phyloP scores from a whole-genome alignment of 2,113 vertebrate species.

The Suricata suricatta region DNA sequence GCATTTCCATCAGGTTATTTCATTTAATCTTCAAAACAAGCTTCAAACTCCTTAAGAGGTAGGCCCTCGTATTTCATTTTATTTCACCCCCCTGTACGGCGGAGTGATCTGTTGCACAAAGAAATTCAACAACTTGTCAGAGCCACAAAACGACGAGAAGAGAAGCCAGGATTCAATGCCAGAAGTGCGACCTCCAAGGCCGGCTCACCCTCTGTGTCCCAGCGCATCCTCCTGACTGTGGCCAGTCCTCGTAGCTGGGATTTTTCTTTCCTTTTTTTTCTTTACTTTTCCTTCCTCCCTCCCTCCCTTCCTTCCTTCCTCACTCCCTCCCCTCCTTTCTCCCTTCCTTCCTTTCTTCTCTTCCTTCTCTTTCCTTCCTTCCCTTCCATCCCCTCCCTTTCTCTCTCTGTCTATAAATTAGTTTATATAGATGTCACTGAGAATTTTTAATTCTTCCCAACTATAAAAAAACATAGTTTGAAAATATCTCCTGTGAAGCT shows the following conservation, averaged over 20 bases:
- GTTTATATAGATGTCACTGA: background rate
- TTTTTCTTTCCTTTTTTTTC: no score
- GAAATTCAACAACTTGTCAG: background rate
- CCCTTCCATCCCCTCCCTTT: no score
- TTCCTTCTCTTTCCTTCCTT: no score
- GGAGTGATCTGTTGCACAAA: background rate
- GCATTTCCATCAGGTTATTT: background rate
- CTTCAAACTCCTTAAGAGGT: background rate
- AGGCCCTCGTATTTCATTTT: background rate
- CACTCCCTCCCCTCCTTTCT: no score
- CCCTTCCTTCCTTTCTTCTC: rapidly evolving
- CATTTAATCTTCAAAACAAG: background rate
- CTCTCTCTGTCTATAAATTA: no score
- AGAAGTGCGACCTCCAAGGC: background rate
- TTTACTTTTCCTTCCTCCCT: no score
- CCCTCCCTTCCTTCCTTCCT: no score
- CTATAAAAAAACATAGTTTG: background rate
- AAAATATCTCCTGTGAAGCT: background rate
- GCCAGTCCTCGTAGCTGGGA: background rate
- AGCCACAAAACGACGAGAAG: background rate
- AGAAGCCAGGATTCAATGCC: background rate
- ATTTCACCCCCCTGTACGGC: background rate
- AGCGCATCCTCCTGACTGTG: rapidly evolving
- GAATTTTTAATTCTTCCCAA: background rate
- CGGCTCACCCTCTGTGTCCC: rapidly evolving